Evolutionary conservation across 1,140 invertebrate genomes (phyloP), one percentile per base, ranked within the genome.

Genomic region (Kradibia gibbosae): DNA sequence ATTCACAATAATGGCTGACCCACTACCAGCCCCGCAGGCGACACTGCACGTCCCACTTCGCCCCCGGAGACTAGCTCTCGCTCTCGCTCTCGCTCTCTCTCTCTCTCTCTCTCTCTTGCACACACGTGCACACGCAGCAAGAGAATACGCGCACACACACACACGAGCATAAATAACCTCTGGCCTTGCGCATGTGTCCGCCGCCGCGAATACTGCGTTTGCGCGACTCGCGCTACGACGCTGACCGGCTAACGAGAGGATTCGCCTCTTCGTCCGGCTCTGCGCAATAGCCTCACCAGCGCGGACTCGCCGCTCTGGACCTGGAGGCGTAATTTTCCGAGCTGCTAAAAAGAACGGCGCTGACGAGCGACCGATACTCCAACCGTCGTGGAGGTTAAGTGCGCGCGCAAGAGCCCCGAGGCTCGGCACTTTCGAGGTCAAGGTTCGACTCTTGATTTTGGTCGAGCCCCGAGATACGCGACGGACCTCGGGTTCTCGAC

Each of bases 1-100:
- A n/a, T n/a, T n/a, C n/a, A 20, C 71, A 36, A 73, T 73, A 73
- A 73, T 73, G 71, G 71, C 71, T 72, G 71, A 73, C 71, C 48
- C 5, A 36, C 71, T 48, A 15, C 2, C n/a, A n/a, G 31, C 39
- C 15, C n/a, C 7, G n/a, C 13, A 42, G 48, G 57, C 57, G 17
- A 42, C 36, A 42, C 39, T 39, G 5, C 17, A 13, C 55, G 15
- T 22, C 22, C 10, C n/a, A 8, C 22, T 5, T 57, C 55, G n/a
- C 55, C n/a, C 10, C n/a, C 55, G 15, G 10, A 22, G 4, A 5
- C 10, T 10, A 5, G 15, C 55, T 57, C n/a, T 57, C 55, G 4
- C 55, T 57, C 55, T n/a, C 55, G 8, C 55, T n/a, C 55, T 57
- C 10, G 4, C 55, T 57, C 55, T n/a, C 55, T 57, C 55, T n/a